Evolutionary conservation across 2,888 invertebrate genomes (phyloP).

Genomic region (Allacma fusca): DNA sequence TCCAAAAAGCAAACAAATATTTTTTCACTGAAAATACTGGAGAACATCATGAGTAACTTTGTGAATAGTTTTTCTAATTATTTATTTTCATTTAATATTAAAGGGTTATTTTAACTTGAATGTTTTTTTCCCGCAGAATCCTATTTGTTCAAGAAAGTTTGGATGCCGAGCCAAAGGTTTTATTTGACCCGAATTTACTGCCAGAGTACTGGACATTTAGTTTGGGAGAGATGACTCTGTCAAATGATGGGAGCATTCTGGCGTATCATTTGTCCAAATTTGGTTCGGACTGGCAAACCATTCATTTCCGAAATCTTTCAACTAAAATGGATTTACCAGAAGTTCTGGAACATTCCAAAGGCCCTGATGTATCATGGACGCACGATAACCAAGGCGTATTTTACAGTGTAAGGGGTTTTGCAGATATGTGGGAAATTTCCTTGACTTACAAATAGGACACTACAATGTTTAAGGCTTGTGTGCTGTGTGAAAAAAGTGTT

Average conservation of each 20-base stretch:
- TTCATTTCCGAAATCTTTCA: conserved; percentile 79
- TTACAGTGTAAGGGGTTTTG: conserved; percentile 71
- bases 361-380: conserved; percentile 90
- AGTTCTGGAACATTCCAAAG: conserved; percentile 87
- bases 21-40: conserved; percentile 77
- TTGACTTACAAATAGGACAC: no score
- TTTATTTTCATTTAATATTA: neutral
- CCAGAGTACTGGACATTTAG: conserved; percentile 91
- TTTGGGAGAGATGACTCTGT: conserved; percentile 78
- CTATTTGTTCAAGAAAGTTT: conserved; percentile 85
- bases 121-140: conserved; percentile 18
- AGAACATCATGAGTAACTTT: conserved; percentile 87
- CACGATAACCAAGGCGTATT: conserved; percentile 94
- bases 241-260: conserved; percentile 87
- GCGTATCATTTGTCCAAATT: conserved; percentile 91
- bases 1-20: conserved; percentile 44
- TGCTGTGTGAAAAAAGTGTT: no score
- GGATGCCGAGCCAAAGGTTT: conserved; percentile 79
- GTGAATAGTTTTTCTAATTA: neutral
- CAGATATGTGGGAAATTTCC: no score
- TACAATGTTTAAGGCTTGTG: no score
- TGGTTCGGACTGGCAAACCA: conserved; percentile 96
- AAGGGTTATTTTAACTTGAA: neutral
- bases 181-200: conserved; percentile 93
- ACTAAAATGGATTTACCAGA: conserved; percentile 86